Evolutionary conservation across 2,888 invertebrate genomes (phyloP).

Genomic region (Gisinianus flammeolus): DNA sequence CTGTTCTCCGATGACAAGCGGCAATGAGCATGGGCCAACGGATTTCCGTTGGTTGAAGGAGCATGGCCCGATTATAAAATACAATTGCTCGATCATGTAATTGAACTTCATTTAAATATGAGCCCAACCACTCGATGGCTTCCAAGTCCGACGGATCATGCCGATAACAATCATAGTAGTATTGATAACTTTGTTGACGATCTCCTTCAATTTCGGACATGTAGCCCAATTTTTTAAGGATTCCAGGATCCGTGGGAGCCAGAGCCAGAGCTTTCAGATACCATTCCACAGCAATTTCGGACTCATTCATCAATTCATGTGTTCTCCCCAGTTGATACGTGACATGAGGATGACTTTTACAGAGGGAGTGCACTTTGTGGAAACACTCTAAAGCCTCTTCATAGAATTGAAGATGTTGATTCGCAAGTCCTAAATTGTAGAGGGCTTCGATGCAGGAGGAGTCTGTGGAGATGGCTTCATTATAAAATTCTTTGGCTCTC

Average conservation of each 20-base stretch:
- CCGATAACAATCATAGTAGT: constrained; percentile 76
- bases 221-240: constrained; percentile 86
- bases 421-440: constrained; percentile 78
- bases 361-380: constrained; percentile 69
- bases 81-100: constrained; percentile 83
- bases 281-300: constrained; percentile 66
- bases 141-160: constrained; percentile 75
- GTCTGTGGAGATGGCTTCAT: constrained; percentile 78
- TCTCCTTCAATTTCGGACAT: constrained; percentile 90
- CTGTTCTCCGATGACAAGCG: constrained; percentile 80
- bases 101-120: constrained; percentile 86
- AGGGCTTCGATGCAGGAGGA: constrained; percentile 82
- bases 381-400: constrained; percentile 81
- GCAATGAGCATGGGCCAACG: constrained; percentile 87
- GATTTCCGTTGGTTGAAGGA: constrained; percentile 78
- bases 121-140: constrained; percentile 87
- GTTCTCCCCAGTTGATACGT: constrained; percentile 79
- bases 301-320: constrained; percentile 72
- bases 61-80: constrained; percentile 80
- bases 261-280: constrained; percentile 80
- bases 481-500: constrained; percentile 74
- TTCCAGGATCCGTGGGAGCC: constrained; percentile 86
- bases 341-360: constrained; percentile 73
- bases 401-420: constrained; percentile 72
- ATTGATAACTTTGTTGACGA: constrained; percentile 85